These are phyloP conservation scores for Calliphora vomitoria DNA, from an alignment of 2,888 invertebrate genomes.

Conservation along the genomic window DNA sequence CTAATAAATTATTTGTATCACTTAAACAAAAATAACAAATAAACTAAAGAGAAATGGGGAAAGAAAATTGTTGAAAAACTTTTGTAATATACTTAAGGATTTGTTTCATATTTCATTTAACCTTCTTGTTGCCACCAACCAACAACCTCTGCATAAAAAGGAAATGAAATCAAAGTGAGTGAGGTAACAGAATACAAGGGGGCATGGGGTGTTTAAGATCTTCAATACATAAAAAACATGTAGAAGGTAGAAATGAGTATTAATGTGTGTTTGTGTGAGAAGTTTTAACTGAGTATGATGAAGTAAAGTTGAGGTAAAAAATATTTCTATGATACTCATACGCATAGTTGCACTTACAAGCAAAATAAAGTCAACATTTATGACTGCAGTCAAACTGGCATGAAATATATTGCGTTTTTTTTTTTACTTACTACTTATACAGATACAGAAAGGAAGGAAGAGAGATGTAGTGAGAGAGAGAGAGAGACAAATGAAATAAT, in stretches of 20 bases:
- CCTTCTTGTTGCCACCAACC: conserved; percentile 16
- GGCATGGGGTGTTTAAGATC: background rate
- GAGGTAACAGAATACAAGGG: background rate
- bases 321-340: conserved; percentile 60
- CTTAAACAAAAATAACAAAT: conserved; percentile 24
- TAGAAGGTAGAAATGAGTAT: background rate
- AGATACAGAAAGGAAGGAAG: background rate
- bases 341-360: conserved; percentile 66
- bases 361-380: conserved; percentile 73
- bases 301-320: conserved; percentile 45
- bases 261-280: background rate
- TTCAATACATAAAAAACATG: background rate
- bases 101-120: conserved; percentile 60
- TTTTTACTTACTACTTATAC: background rate
- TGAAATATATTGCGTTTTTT: conserved; percentile 58
- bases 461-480: background rate
- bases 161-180: conserved; percentile 18
- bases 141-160: conserved; percentile 24
- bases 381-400: conserved; percentile 70
- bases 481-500: background rate
- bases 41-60: background rate
- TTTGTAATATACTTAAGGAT: conserved; percentile 52
- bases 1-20: conserved; percentile 61
- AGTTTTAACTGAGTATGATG: background rate
- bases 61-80: conserved; percentile 27